Conservation (phyloP, 2,888 invertebrate genomes). For the Perizoma flavofasciatum region DNA sequence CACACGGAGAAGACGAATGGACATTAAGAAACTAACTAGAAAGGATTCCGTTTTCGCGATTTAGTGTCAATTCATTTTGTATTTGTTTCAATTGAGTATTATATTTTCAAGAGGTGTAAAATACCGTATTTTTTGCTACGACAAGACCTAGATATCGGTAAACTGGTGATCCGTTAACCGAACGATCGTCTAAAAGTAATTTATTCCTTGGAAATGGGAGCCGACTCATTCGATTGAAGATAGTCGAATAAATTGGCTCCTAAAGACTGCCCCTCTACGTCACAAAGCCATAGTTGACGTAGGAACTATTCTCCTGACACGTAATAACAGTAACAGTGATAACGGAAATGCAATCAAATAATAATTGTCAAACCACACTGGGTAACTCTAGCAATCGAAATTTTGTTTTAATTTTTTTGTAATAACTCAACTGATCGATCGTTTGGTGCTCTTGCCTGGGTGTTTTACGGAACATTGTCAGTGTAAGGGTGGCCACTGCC, state of each 20-base stretch:
- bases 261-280: slow-evolving; percentile 10
- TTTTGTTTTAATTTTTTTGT: slow-evolving; percentile 7
- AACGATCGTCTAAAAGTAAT: background rate
- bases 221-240: slow-evolving; percentile 10
- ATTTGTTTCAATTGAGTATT: too few species aligned
- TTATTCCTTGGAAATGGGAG: background rate
- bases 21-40: too few species aligned
- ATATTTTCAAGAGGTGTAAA: too few species aligned
- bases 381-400: slow-evolving; percentile 4
- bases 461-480: slow-evolving; percentile 26
- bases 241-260: slow-evolving; percentile 11
- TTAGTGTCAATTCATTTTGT: too few species aligned
- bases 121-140: background rate
- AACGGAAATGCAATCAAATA: background rate
- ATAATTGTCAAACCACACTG: slow-evolving; percentile 1
- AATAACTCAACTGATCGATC: slow-evolving; percentile 24
- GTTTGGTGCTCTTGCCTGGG: slow-evolving; percentile 23
- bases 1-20: too few species aligned
- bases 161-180: background rate
- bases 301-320: background rate
- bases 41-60: too few species aligned
- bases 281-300: slow-evolving; percentile 23
- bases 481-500: slow-evolving; percentile 36
- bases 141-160: background rate
- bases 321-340: too few species aligned